phyloP scores from a whole-genome alignment of 2,113 vertebrate genomes.

The Lagopus muta region DNA sequence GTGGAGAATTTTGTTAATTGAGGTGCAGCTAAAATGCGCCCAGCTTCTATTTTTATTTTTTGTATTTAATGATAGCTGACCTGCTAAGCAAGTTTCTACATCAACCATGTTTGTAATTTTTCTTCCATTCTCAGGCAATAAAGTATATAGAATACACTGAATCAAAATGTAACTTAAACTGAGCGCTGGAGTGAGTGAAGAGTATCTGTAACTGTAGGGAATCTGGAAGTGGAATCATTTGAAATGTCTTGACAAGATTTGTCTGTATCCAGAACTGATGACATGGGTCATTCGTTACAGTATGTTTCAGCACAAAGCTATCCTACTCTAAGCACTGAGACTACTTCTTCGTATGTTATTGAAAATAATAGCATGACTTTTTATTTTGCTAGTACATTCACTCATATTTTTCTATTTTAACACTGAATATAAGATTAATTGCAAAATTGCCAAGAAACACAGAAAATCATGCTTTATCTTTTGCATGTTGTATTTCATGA shows the following conservation, averaged over 20 bases:
- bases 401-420: background rate
- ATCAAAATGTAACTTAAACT: background rate
- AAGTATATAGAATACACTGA: background rate
- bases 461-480: background rate
- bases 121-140: background rate
- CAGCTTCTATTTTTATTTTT: background rate
- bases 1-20: accelerated
- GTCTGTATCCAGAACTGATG: background rate
- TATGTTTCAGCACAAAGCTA: background rate
- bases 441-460: background rate
- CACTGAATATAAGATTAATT: background rate
- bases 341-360: background rate
- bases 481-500: background rate
- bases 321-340: background rate
- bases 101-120: background rate
- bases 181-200: background rate
- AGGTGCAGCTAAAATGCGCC: background rate
- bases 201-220: background rate
- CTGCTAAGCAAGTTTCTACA: background rate
- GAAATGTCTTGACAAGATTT: background rate
- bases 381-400: background rate
- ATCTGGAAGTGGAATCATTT: background rate
- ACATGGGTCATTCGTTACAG: background rate
- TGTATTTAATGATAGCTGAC: background rate
- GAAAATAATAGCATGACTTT: background rate